These are phyloP conservation scores for Anisognathus igniventris DNA, from an alignment of 2,797 vertebrate genomes.

Conservation along the genomic window DNA sequence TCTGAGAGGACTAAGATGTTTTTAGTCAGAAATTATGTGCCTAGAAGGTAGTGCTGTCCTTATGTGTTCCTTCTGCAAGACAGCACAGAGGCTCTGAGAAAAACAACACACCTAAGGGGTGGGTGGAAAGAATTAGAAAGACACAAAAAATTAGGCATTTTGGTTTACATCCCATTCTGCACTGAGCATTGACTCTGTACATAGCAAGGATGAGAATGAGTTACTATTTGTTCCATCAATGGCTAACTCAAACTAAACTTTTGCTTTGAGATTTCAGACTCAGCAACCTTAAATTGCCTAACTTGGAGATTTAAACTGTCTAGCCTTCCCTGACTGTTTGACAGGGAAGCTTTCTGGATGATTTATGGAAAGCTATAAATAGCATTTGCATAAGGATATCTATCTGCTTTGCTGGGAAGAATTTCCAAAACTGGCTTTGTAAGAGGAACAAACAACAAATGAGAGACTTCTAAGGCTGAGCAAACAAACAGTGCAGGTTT, in stretches of 20 bases:
- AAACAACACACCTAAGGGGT: rapidly evolving
- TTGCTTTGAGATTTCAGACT: neutral
- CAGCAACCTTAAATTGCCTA: neutral
- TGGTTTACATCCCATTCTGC: neutral
- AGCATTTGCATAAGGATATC: neutral
- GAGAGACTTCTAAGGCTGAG: neutral
- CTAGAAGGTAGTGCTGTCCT: neutral
- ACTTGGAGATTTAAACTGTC: neutral
- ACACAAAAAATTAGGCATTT: neutral
- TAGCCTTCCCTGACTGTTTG: neutral
- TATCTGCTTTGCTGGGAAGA: neutral
- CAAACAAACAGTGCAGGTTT: neutral
- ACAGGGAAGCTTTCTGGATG: neutral
- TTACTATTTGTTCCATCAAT: neutral
- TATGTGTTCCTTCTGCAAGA: neutral
- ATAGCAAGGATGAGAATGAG: neutral
- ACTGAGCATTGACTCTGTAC: neutral
- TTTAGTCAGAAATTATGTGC: neutral
- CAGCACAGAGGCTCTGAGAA: neutral
- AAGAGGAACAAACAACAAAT: neutral
- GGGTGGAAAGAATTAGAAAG: neutral
- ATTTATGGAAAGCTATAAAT: neutral
- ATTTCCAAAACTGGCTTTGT: neutral
- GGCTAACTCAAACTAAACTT: neutral
- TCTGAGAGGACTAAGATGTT: neutral